These are phyloP conservation scores for Bombus turneri DNA, from an alignment of 1,140 invertebrate species.

Conservation along the genomic window DNA sequence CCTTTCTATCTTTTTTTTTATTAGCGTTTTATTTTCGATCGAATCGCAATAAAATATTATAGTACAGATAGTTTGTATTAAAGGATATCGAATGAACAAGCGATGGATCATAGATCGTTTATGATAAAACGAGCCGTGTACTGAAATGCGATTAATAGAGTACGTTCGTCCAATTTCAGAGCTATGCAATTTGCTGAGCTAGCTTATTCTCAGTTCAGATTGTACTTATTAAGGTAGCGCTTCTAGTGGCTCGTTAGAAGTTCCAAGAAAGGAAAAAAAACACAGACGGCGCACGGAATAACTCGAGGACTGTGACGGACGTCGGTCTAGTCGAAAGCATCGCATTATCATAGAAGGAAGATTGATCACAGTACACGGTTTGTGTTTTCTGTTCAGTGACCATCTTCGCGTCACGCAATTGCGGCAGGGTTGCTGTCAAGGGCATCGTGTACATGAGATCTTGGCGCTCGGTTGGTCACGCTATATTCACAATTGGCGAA, in stretches of 20 bases:
- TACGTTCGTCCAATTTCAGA: neutral
- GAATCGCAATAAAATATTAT: neutral
- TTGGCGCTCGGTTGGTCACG: conserved; percentile 25
- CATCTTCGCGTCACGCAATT: conserved; percentile 56
- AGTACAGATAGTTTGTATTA: neutral
- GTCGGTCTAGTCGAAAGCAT: neutral
- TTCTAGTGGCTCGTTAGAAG: neutral
- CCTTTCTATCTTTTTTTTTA: too few species aligned
- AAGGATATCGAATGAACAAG: neutral
- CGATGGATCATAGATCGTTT: too few species aligned
- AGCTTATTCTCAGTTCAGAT: neutral
- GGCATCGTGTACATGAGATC: conserved; percentile 35
- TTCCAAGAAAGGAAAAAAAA: neutral
- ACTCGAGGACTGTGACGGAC: neutral
- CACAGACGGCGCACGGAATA: neutral
- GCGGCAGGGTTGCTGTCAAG: conserved; percentile 56
- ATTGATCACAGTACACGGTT: conserved; percentile 14
- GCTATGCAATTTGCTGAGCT: neutral
- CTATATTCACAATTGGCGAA: conserved; percentile 17
- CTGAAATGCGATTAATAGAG: neutral
- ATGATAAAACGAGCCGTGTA: too few species aligned
- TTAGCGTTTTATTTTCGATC: neutral
- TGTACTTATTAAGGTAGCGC: neutral
- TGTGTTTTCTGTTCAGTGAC: conserved; percentile 10
- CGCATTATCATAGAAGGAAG: neutral